These are phyloP conservation scores for Drosophila barbarae DNA, from an alignment of 2,888 invertebrate genomes.

Conservation along the genomic window DNA sequence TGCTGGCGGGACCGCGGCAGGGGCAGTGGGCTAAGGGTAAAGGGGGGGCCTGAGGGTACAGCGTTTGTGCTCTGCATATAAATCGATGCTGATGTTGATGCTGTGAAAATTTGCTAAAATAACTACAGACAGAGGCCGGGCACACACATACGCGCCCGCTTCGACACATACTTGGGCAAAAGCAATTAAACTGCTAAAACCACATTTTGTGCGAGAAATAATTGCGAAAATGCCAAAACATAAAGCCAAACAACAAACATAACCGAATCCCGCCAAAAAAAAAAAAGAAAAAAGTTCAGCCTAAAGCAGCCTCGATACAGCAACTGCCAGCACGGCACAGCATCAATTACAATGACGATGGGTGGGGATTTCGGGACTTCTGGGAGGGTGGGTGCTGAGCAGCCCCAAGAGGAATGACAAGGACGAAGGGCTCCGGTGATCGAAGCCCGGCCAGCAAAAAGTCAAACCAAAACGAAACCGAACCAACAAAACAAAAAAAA, in stretches of 20 bases:
- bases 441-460: conserved; percentile 63
- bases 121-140: conserved; percentile 55
- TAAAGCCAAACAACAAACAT: conserved; percentile 68
- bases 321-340: conserved; percentile 25
- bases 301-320: conserved; percentile 33
- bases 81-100: conserved; percentile 75
- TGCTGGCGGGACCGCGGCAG: conserved; percentile 7
- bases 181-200: conserved; percentile 75
- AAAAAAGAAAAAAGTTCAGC: conserved; percentile 12
- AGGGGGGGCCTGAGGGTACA: neutral
- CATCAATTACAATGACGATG: conserved; percentile 40
- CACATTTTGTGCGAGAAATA: conserved; percentile 75
- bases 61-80: conserved; percentile 66
- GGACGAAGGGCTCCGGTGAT: conserved; percentile 47
- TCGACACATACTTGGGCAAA: conserved; percentile 53
- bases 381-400: conserved; percentile 6
- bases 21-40: neutral
- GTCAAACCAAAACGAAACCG: conserved; percentile 58
- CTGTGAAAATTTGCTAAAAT: conserved; percentile 73
- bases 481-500: conserved; percentile 20
- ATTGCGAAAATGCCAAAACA: conserved; percentile 76
- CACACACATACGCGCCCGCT: conserved; percentile 21
- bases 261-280: conserved; percentile 32
- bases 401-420: conserved; percentile 37
- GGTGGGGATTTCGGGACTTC: conserved; percentile 3